Evolutionary conservation across 1,140 invertebrate species (phyloP).

Genomic region (Aleiodes sp.): DNA sequence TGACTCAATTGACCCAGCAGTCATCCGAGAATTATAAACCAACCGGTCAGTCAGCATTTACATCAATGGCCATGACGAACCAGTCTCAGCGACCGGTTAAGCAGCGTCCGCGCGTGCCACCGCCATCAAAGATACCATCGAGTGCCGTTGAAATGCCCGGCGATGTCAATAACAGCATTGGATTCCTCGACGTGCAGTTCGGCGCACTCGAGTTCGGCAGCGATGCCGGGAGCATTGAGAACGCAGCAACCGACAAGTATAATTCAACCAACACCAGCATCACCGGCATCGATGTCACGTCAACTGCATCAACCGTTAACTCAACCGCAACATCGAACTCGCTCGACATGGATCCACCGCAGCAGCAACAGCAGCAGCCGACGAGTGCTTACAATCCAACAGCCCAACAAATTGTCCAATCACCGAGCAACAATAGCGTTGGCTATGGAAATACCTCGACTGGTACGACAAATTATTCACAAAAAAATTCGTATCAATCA

Average conservation of each 20-base stretch:
- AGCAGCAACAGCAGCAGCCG: conserved; percentile 46
- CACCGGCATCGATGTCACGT: conserved; percentile 54
- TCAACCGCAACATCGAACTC: not conserved
- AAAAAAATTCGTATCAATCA: conserved; percentile 58
- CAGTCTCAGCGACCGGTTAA: conserved; percentile 72
- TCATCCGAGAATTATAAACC: conserved; percentile 71
- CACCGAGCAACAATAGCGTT: conserved; percentile 5
- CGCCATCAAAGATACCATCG: conserved; percentile 93
- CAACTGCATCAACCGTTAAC: conserved; percentile 39
- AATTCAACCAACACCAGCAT: conserved; percentile 37
- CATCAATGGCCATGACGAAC: conserved; percentile 53
- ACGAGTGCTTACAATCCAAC: conserved; percentile 50
- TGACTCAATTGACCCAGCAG: conserved; percentile 75
- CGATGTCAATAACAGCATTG: conserved; percentile 77
- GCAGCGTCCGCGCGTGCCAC: conserved; percentile 84
- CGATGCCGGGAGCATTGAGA: conserved; percentile 70
- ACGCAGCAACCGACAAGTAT: conserved; percentile 47
- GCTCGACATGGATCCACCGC: conserved; percentile 47
- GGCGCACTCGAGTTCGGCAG: conserved; percentile 88
- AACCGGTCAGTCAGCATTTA: conserved; percentile 63
- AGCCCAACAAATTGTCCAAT: conserved; percentile 54
- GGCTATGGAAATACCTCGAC: conserved; percentile 45
- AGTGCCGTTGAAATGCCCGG: conserved; percentile 96
- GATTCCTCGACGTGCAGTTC: conserved; percentile 92
- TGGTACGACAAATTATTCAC: conserved; percentile 54